Evolutionary conservation across 2,888 invertebrate genomes (phyloP), one percentile per base, ranked within the genome.

Genomic region (Timandra comae): DNA sequence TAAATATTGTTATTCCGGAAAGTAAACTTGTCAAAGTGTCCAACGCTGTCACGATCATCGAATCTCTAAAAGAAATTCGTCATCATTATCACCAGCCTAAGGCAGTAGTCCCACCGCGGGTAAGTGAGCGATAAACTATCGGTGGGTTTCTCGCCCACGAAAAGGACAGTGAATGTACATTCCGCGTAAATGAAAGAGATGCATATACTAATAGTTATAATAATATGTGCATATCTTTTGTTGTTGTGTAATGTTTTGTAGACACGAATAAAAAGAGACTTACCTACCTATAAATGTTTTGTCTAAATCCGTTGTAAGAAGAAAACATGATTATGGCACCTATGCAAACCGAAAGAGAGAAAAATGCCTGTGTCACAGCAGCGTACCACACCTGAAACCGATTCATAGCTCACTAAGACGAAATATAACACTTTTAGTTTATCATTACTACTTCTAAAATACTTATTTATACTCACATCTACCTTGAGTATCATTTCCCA

Each of bases 1-100:
- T 89, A 50, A 92, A 92, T 37, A 92, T 91, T 2, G 91, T 91
- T 29, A 89, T 80, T 1, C 92, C 92, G 0, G 92, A 91, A 11
- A 93, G 68, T 8, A 92, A 54, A 12, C 91, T 91, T 0, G 92
- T 92, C 39, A 91, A 88, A 0, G 92, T 92, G 51, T 93, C 92
- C 56, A 91, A 56, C 0, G 89, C 82, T 3, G 91, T 90, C 3
- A 92, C 90, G 27, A 92, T 89, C 69, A 91, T 73, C 0, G 91
- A 91, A 61, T 92, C 91, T 39, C 91, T 89, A 52, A 26, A 29
- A 36, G 34, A 8, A 3, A 20, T 24, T 10, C 6, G 4, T 9
- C 3, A 10, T 24, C 24, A 24, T 24, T 24, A 24, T 10, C n/a
- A n/a, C n/a, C n/a, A n/a, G n/a, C n/a, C n/a, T n/a, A n/a, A n/a